phyloP scores from a whole-genome alignment of 1,140 invertebrate genomes.

The Ruditapes philippinarum region DNA sequence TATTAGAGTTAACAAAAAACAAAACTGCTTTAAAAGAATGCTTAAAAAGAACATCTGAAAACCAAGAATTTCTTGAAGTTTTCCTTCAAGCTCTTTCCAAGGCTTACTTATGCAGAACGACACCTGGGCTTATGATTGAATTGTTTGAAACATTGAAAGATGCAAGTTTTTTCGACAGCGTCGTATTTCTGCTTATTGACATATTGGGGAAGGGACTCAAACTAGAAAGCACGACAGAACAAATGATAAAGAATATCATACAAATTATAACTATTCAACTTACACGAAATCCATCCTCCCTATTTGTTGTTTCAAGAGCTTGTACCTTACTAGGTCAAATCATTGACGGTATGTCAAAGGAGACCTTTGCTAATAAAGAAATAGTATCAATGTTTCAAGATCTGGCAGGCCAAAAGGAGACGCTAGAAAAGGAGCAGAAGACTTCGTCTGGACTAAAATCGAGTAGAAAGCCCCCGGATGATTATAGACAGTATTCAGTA shows the following conservation, averaged over 20 bases:
- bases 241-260: background rate
- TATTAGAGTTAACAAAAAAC: conserved; percentile 38
- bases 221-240: background rate
- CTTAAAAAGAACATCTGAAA: background rate
- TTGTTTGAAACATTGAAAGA: conserved; percentile 29
- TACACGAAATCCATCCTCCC: background rate
- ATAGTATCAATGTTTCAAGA: background rate
- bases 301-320: background rate
- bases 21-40: conserved; percentile 3
- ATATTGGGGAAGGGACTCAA: background rate
- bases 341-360: background rate
- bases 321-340: background rate
- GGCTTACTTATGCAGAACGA: background rate
- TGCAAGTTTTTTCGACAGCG: conserved; percentile 7
- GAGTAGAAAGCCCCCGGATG: conserved; percentile 70
- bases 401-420: background rate
- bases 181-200: conserved; percentile 12
- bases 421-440: background rate
- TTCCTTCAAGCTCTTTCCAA: background rate
- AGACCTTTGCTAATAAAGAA: background rate
- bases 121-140: background rate
- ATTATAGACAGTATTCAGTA: conserved; percentile 82
- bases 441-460: background rate
- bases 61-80: background rate
- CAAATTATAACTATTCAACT: background rate